phyloP scores from a whole-genome alignment of 2,888 invertebrate species.

The Rhogogaster chlorosoma region DNA sequence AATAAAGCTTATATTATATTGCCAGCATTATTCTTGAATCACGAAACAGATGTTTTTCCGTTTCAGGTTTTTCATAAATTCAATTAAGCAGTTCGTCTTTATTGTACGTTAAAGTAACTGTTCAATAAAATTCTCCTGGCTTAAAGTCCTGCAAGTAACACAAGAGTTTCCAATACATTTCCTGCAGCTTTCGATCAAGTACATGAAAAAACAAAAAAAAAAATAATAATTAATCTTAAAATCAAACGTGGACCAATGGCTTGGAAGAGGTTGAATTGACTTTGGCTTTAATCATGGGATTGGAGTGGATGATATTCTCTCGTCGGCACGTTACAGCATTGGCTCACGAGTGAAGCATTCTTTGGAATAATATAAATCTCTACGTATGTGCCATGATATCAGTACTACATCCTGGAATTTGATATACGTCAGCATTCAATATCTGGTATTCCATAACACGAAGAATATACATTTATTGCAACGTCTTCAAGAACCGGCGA shows the following conservation, averaged over 20 bases:
- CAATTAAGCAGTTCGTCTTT: too few relatives aligned
- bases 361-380: background rate
- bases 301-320: background rate
- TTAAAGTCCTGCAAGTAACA: background rate
- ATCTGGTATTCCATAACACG: background rate
- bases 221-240: background rate
- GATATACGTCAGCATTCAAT: background rate
- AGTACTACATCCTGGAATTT: background rate
- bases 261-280: background rate
- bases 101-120: background rate
- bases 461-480: background rate
- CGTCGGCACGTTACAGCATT: too few relatives aligned
- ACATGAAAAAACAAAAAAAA: background rate
- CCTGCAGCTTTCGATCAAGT: too few relatives aligned
- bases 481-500: background rate
- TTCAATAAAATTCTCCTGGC: background rate
- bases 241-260: background rate
- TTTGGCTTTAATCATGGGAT: background rate
- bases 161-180: background rate
- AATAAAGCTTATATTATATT: background rate
- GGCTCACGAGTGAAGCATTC: background rate
- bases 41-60: too few relatives aligned
- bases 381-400: background rate
- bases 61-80: too few relatives aligned
- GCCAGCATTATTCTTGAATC: background rate